phyloP scores from a whole-genome alignment of 2,113 vertebrate species.

The Thamnaconus septentrionalis region DNA sequence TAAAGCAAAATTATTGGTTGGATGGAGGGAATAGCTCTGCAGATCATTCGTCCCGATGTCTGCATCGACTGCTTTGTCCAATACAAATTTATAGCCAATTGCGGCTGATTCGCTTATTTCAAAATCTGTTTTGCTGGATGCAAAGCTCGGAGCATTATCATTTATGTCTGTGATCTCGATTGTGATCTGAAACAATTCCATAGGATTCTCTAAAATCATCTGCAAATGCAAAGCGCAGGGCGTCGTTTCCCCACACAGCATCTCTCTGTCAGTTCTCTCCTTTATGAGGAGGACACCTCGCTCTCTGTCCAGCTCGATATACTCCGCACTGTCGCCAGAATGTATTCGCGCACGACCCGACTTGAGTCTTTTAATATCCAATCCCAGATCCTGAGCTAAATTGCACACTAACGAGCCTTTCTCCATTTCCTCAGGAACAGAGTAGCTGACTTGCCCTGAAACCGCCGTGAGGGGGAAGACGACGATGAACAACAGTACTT shows the following conservation, averaged over 20 bases:
- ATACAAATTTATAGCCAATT: slow-evolving; percentile 38
- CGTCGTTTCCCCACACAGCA: slow-evolving; percentile 69
- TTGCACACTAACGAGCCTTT: slow-evolving; percentile 75
- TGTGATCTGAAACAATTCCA: slow-evolving; percentile 47
- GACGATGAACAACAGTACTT: slow-evolving; percentile 55
- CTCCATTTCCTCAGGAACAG: slow-evolving; percentile 75
- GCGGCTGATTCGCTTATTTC: slow-evolving; percentile 40
- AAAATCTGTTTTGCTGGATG: slow-evolving; percentile 31
- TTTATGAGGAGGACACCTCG: slow-evolving; percentile 61
- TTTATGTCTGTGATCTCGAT: slow-evolving; percentile 51
- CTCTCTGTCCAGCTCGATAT: slow-evolving; percentile 69
- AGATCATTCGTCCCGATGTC: slow-evolving; percentile 44
- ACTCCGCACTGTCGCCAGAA: slow-evolving; percentile 62
- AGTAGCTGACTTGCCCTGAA: slow-evolving; percentile 69
- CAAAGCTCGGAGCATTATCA: slow-evolving; percentile 41
- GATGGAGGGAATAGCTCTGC: slow-evolving; percentile 9
- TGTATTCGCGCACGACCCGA: slow-evolving; percentile 66
- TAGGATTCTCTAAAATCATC: slow-evolving; percentile 64
- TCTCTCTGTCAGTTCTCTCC: slow-evolving; percentile 75
- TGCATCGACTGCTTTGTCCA: slow-evolving; percentile 40
- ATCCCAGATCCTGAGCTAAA: slow-evolving; percentile 72
- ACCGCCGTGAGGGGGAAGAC: slow-evolving; percentile 14
- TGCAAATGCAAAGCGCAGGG: slow-evolving; percentile 67
- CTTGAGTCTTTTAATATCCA: slow-evolving; percentile 66
- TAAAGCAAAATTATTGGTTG: slow-evolving; percentile 28